Evolutionary conservation across 2,888 invertebrate genomes (phyloP), one percentile per base, ranked within the genome.

Genomic region (Cataglyphis altisquamis): DNA sequence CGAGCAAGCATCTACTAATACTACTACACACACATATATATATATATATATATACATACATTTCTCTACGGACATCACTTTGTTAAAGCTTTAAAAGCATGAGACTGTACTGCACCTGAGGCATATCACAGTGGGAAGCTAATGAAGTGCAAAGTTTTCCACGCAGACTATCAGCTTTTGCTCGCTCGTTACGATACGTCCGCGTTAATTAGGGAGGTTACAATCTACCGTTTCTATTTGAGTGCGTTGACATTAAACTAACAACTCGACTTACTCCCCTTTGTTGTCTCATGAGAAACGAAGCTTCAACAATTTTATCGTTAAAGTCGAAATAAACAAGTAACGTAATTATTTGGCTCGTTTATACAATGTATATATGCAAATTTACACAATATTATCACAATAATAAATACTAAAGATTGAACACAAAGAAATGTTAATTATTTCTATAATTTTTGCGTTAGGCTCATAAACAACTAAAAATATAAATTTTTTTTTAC

Each of bases 101-200:
- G 70, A 78, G 72, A 60, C 72, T 60, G 36, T 6, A 48, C 72
- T 45, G 72, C 72, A 80, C 72, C 78, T 60, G 78, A 70, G 78
- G 60, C 60, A 36, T 39, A 48, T 80, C 78, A 70, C 78, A 18
- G 72, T 72, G 72, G 78, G 62, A 80, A 80, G 72, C 78, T 80
- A 80, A 80, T 80, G 78, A 72, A 80, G 78, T 80, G 78, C 72
- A 72, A 80, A 80, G 78, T 80, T 80, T 80, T 80, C 78, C 78
- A 62, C 75, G 75, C 67, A 77, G 77, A 57, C 72, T 72, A 80
- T 80, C 72, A 80, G 72, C 78, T 72, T 72, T 78, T 72, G 60
- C 78, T 72, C 45, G 78, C 60, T 45, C 45, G 78, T 60, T 77
- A 45, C 57, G 77, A 77, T 67, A 55, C 45, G 72, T 80, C 72